Conservation (phyloP, 1,140 invertebrate species). For the Aphaenogaster rudis region DNA sequence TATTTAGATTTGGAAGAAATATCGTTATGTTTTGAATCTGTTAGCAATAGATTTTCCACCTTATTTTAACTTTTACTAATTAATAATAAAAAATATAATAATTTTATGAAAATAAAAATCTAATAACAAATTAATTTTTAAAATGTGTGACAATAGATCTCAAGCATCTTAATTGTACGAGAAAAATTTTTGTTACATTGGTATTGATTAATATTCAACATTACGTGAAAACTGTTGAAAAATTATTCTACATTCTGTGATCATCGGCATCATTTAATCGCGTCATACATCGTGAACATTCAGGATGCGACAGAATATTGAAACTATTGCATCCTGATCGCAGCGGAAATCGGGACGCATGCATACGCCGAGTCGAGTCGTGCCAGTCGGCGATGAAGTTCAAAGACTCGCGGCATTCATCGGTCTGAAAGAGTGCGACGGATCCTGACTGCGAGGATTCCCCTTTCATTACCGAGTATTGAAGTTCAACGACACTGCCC, state of each 20-base stretch:
- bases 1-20: neutral
- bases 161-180: neutral
- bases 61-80: neutral
- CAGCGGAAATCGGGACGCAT: conserved; percentile 45
- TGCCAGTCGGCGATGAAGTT: conserved; percentile 64
- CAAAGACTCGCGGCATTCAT: conserved; percentile 70
- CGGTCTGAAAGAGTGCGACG: conserved; percentile 61
- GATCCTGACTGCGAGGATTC: conserved; percentile 65
- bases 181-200: neutral
- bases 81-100: neutral
- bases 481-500: conserved; percentile 78
- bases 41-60: neutral
- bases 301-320: conserved; percentile 57
- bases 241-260: conserved; percentile 38
- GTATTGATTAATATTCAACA: conserved; percentile 59
- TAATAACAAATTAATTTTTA: neutral
- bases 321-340: conserved; percentile 37
- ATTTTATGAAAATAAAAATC: neutral
- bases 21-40: neutral
- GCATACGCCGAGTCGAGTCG: conserved; percentile 57
- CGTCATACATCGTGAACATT: conserved; percentile 1
- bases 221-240: conserved; percentile 43
- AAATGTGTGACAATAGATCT: neutral
- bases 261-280: neutral
- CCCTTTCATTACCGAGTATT: conserved; percentile 78